These are phyloP conservation scores for Corythucha ciliata DNA, from an alignment of 2,888 invertebrate genomes.

Conservation along the genomic window DNA sequence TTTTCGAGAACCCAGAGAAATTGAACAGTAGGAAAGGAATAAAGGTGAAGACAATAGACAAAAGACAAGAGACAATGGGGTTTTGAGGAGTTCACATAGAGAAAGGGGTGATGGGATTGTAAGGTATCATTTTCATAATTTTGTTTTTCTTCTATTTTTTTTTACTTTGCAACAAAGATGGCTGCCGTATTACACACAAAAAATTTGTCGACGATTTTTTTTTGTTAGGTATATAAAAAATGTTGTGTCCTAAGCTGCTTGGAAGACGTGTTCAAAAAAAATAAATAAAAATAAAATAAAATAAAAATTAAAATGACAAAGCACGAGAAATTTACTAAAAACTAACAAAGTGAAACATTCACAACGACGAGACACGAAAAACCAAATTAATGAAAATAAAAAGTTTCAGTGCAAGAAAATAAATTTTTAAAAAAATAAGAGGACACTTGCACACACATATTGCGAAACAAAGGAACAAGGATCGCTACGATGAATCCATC, in stretches of 20 bases:
- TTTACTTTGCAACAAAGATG: no score
- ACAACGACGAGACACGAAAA: conserved; percentile 33
- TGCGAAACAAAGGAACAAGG: no score
- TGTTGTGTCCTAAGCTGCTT: not conserved
- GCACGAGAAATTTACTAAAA: conserved; percentile 30
- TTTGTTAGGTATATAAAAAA: conserved; percentile 20
- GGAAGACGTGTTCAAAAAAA: conserved; percentile 5
- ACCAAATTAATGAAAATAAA: conserved; percentile 27
- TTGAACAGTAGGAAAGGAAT: conserved; percentile 6
- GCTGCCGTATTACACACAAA: no score
- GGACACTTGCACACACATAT: conserved; percentile 40
- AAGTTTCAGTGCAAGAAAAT: conserved; percentile 28
- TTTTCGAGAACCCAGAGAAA: no score
- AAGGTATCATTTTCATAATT: conserved; percentile 4
- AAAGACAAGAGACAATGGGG: conserved; percentile 31
- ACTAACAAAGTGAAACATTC: conserved; percentile 32
- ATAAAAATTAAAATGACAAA: conserved; percentile 32
- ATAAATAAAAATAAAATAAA: conserved; percentile 17
- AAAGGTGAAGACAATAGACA: conserved; percentile 30
- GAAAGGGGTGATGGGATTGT: conserved; percentile 20
- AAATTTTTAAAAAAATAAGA: conserved; percentile 28
- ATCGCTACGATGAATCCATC: not conserved
- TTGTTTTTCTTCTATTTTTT: conserved; percentile 9
- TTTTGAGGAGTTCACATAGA: conserved; percentile 25
- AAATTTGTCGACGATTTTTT: conserved; percentile 20